These are phyloP conservation scores for Poeciliopsis paucimaculata DNA, from an alignment of 2,797 vertebrate genomes.

Conservation along the genomic window DNA sequence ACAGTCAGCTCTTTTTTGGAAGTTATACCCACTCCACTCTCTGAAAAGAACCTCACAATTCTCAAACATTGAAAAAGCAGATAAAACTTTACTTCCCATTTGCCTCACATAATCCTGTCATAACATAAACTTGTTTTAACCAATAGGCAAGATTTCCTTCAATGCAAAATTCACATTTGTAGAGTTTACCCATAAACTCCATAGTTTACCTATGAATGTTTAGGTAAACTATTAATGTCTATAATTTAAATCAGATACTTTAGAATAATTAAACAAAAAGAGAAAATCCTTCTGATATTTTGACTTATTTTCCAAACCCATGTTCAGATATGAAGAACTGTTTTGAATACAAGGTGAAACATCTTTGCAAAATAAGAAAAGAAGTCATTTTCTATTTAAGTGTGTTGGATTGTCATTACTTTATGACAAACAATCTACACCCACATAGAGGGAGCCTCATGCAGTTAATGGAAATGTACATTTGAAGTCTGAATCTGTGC, in stretches of 20 bases:
- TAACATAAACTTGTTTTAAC: neutral
- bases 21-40: neutral
- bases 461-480: neutral
- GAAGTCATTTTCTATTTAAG: neutral
- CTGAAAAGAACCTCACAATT: neutral
- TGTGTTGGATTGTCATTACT: neutral
- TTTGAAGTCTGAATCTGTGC: neutral
- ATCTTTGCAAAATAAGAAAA: neutral
- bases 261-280: neutral
- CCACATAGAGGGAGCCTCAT: neutral
- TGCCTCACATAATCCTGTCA: neutral
- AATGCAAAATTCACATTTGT: no score
- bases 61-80: neutral
- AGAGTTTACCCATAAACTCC: neutral
- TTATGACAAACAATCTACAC: neutral
- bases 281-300: neutral
- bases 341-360: neutral
- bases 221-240: no score
- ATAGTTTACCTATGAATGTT: no score
- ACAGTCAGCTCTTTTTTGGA: neutral
- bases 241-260: neutral
- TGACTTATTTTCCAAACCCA: neutral
- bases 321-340: neutral
- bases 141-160: neutral
- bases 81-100: neutral